Conservation (phyloP, 1,140 invertebrate genomes). For the Lepidostoma basale region DNA sequence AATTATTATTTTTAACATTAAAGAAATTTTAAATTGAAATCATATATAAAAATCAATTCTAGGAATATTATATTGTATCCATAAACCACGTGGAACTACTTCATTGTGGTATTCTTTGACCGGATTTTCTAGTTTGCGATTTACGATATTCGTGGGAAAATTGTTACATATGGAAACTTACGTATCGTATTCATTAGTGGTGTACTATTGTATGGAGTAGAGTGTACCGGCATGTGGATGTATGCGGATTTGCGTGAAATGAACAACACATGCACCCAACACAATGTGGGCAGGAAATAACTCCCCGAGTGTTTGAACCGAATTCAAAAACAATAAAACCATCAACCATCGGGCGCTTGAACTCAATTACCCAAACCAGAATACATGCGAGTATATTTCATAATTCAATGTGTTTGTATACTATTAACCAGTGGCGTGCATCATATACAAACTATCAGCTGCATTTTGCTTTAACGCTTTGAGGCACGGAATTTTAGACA, state of each 20-base stretch:
- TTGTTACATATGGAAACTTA: neutral
- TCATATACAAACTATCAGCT: too few species aligned
- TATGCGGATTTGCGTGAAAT: neutral
- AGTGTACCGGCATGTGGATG: too few species aligned
- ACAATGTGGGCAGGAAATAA: conserved; percentile 5
- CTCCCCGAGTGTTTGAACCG: conserved; percentile 4
- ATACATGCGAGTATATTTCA: conserved; percentile 1
- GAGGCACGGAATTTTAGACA: too few species aligned
- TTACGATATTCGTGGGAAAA: conserved; percentile 11
- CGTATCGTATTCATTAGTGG: neutral
- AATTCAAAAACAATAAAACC: conserved; percentile 24
- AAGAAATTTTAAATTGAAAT: too few species aligned
- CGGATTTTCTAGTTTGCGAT: neutral
- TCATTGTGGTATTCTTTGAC: too few species aligned
- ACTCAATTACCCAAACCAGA: neutral
- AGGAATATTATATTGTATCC: too few species aligned
- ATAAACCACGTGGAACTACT: too few species aligned
- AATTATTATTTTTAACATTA: too few species aligned
- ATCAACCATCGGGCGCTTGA: conserved; percentile 18
- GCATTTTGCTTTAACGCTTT: too few species aligned
- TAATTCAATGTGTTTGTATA: too few species aligned
- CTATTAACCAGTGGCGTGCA: too few species aligned
- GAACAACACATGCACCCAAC: neutral
- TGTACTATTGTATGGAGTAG: neutral
- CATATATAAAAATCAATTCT: too few species aligned